Evolutionary conservation across 2,797 vertebrate genomes (phyloP), one percentile per base, ranked within the genome.

Genomic region (Gobionotothen gibberifrons): DNA sequence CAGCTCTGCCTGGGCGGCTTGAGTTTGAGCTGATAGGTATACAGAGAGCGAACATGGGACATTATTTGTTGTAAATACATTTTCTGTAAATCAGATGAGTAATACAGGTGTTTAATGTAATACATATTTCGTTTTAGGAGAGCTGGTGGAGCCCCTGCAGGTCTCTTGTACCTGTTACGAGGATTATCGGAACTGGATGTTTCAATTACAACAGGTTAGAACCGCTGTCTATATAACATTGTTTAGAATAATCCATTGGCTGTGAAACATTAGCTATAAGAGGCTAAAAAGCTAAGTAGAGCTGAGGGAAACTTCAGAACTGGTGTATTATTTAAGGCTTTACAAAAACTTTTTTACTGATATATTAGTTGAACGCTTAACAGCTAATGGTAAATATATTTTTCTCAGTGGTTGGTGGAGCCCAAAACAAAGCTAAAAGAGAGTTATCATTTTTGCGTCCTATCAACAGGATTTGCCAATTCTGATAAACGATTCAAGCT

Each of bases 111-210:
- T 73, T 63, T 70, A 1, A 48, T 74, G 8, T 61, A 10, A 62
- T 52, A 3, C 2, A 19, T 81, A 72, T 66, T 81, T 73, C 84
- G 54, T 66, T 78, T 43, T 36, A 96, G 96, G 96, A 78, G 93
- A 94, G 17, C 83, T 96, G 75, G 78, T 95, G 92, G 95, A 96
- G 76, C 92, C 95, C 0, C 84, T 96, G 81, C 85, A 94, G 56
- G 86, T 96, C 47, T 93, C 88, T 2, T 96, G 95, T 69, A 83
- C 79, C 61, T 88, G 86, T 61, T 78, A 87, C 74, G 94, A 95
- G 67, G 96, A 96, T 74, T 96, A 96, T 61, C 91, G 95, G 81
- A 94, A 82, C 86, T 95, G 94, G 95, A 93, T 95, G 61, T 96
- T 96, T 76, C 93, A 95, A 10, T 81, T 96, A 74, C 95, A 96